Percentiles rank a stretch among this genome's conserved stretches.
Evolutionary conservation across 2,888 invertebrate genomes (phyloP).

Genomic region (Polyommatus iphigenia): DNA sequence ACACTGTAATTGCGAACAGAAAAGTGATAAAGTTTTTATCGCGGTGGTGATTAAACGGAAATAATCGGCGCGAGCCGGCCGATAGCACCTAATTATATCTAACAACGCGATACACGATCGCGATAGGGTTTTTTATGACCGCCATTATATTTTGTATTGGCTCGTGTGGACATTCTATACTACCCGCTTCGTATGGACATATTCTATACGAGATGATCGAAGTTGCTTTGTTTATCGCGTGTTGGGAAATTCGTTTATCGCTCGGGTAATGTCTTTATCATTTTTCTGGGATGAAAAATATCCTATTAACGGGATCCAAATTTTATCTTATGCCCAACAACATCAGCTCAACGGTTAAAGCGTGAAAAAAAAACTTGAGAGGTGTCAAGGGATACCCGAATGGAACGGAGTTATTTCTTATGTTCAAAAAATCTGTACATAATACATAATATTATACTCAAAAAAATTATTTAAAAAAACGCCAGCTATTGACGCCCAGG

Average conservation of each 20-base stretch:
- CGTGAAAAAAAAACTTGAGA: too few species aligned
- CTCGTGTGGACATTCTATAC: neutral
- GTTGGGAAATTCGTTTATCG: neutral
- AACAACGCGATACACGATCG: constrained; percentile 7
- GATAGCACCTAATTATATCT: constrained; percentile 17
- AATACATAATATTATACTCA: too few species aligned
- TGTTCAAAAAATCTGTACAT: too few species aligned
- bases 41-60: constrained; percentile 26
- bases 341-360: too few species aligned
- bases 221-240: neutral
- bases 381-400: too few species aligned
- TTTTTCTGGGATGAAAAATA: neutral
- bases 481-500: too few species aligned
- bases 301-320: neutral
- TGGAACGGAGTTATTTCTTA: too few species aligned
- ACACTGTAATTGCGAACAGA: constrained; percentile 14
- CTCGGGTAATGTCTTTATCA: neutral
- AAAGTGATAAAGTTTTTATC: constrained; percentile 31
- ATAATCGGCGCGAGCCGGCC: neutral
- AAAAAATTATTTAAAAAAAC: too few species aligned
- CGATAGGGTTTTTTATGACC: constrained; percentile 11
- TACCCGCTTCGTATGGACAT: neutral
- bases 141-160: constrained; percentile 17
- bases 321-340: too few species aligned
- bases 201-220: neutral